Percentiles rank a stretch among this genome's conserved stretches.
These are phyloP conservation scores for Phrynocephalus forsythii DNA, from an alignment of 2,797 vertebrate genomes.

Conservation along the genomic window DNA sequence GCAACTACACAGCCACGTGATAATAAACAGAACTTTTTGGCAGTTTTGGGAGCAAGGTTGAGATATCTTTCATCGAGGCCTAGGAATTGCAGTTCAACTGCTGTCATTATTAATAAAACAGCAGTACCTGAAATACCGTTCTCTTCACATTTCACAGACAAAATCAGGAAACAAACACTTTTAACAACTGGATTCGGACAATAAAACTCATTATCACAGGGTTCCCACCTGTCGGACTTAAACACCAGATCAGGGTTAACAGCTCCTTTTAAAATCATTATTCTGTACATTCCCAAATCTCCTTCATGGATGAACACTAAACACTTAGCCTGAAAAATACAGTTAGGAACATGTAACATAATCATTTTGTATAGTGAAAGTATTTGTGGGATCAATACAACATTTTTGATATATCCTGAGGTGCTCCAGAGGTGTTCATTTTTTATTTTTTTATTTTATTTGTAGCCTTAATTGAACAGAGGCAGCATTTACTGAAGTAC, in stretches of 20 bases:
- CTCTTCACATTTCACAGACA: background rate
- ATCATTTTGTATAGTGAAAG: constrained; percentile 46
- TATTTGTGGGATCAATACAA: constrained; percentile 35
- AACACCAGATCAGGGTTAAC: background rate
- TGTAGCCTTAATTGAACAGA: constrained; percentile 1
- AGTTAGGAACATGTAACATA: constrained; percentile 37
- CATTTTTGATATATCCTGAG: background rate
- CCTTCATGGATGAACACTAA: too few relatives aligned
- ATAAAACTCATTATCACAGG: background rate
- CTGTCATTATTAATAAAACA: background rate
- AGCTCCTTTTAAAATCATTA: background rate
- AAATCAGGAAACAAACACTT: background rate
- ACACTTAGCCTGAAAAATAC: background rate
- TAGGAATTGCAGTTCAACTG: background rate
- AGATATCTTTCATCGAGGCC: background rate
- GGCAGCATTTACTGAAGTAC: background rate
- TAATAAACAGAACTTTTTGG: background rate
- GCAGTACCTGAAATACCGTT: background rate
- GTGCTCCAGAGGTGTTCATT: background rate
- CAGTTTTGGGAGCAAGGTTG: background rate
- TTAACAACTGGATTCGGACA: background rate
- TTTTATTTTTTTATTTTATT: background rate
- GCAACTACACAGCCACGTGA: background rate
- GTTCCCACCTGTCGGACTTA: too few relatives aligned
- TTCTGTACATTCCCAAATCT: too few relatives aligned